These are phyloP conservation scores for Megaptera novaeangliae DNA, from an alignment of 2,113 vertebrate genomes.

Conservation along the genomic window DNA sequence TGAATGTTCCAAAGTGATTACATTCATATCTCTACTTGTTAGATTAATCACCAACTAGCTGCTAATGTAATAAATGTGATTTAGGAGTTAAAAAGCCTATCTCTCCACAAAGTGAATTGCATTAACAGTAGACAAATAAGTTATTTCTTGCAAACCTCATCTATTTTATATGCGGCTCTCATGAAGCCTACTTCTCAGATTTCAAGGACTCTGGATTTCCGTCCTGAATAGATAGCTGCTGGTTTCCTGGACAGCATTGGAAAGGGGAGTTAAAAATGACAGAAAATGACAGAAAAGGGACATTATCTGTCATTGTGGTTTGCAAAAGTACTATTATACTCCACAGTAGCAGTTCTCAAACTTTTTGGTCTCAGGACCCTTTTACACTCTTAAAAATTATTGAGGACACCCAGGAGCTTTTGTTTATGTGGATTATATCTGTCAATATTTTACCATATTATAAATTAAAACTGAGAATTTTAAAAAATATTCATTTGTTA, in stretches of 20 bases:
- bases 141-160: constrained; percentile 21
- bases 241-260: neutral
- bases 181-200: neutral
- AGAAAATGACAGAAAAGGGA: neutral
- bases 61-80: constrained; percentile 58
- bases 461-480: neutral
- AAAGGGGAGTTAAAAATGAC: neutral
- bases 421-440: neutral
- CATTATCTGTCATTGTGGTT: neutral
- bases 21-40: constrained; percentile 42
- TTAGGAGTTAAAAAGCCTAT: constrained; percentile 44
- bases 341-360: neutral
- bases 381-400: neutral
- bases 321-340: neutral
- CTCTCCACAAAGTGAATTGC: constrained; percentile 34
- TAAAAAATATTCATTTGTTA: neutral
- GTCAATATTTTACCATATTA: neutral
- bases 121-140: constrained; percentile 48
- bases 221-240: neutral
- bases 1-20: constrained; percentile 51
- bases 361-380: neutral
- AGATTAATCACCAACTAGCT: constrained; percentile 58
- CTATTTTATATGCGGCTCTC: neutral
- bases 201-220: neutral
- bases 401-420: neutral